Conservation (phyloP, 1,140 invertebrate species). For the Uloborus diversus region DNA sequence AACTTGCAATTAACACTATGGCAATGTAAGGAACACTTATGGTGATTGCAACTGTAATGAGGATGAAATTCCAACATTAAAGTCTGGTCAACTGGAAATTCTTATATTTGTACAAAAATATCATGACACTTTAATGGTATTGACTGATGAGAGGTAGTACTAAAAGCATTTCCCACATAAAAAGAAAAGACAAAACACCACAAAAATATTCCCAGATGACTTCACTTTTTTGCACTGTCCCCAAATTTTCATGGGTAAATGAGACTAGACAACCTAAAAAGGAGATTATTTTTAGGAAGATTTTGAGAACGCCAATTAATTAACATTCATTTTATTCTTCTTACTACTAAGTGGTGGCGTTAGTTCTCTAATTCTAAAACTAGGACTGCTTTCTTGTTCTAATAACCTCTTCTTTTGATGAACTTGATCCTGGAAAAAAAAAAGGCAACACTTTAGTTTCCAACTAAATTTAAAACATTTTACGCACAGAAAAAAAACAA, state of each 20-base stretch:
- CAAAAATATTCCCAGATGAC: too few species aligned
- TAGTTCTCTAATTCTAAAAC: constrained; percentile 1
- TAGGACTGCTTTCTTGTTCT: constrained; percentile 15
- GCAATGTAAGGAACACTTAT: too few species aligned
- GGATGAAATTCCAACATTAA: too few species aligned
- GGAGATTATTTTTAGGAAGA: not conserved
- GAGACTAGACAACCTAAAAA: not conserved
- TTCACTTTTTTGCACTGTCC: not conserved
- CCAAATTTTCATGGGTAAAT: not conserved
- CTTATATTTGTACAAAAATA: too few species aligned
- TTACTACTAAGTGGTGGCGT: constrained; percentile 34
- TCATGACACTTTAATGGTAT: too few species aligned
- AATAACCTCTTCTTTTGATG: not conserved
- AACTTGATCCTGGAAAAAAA: constrained; percentile 3
- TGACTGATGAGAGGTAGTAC: too few species aligned
- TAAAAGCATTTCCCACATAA: too few species aligned
- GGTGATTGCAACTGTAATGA: too few species aligned
- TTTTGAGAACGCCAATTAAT: not conserved
- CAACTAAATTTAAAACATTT: not conserved
- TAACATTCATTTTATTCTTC: constrained; percentile 2
- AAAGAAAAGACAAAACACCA: too few species aligned
- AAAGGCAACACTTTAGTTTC: not conserved
- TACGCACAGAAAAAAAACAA: not conserved
- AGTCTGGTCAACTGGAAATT: too few species aligned
- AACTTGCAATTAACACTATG: too few species aligned